Evolutionary conservation across 2,888 invertebrate species (phyloP), one percentile per base, ranked within the genome.

Genomic region (Barypeithes pellucidus): DNA sequence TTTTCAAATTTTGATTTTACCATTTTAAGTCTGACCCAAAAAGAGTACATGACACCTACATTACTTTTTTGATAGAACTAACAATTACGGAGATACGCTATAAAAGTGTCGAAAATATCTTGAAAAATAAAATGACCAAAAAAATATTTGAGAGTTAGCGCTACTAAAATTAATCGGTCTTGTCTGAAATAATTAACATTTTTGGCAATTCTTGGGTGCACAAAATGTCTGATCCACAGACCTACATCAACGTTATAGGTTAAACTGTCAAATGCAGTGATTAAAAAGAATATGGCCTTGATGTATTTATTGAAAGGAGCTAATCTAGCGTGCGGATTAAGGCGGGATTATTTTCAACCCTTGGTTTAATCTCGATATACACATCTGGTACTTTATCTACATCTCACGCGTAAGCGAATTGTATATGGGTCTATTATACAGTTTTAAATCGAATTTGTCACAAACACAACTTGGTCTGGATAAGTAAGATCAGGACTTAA

Each of bases 311-410:
- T 80, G 76, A 79, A 79, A 79, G 72, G 74, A 74, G 70, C 69
- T 79, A 81, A 81, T 81, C 81, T 78, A 80, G 77, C 80, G 77
- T 80, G 79, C 73, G 81, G 81, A 81, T 81, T 81, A 80, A 75
- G 78, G 76, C 77, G 79, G 81, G 80, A 80, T 80, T 80, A 80
- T 78, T 79, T 78, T 78, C 81, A 80, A 81, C 80, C 81, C 80
- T 79, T 79, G 75, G 78, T 74, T 76, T 78, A 77, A 71, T 72
- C 75, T 75, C 75, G 75, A 72, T 73, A 78, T 76, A 67, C 75
- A 76, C 79, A 79, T 79, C 79, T 79, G 79, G 79, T 75, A 72
- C 75, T 75, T 66, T 68, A 72, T 75, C 69, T 69, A 61, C 67
- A 73, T 65, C 41, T 69, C 66, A 62, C 66, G 68, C 75, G 72